Evolutionary conservation across 1,140 invertebrate genomes (phyloP), one percentile per base, ranked within the genome.

Genomic region (Metaphire vulgaris): DNA sequence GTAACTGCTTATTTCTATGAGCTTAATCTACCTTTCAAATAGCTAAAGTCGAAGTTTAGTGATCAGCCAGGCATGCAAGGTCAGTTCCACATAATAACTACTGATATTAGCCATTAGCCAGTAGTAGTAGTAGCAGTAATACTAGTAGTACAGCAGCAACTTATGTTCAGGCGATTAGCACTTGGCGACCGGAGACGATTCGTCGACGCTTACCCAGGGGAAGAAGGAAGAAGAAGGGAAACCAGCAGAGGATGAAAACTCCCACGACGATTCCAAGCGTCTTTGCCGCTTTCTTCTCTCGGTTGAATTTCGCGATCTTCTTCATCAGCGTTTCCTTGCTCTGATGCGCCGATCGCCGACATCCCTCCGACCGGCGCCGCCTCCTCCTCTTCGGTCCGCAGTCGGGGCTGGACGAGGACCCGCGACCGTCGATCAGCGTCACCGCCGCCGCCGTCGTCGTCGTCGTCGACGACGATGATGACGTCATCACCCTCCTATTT

Each of bases 251-350:
- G 41, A 79, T 78, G 74, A 81, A 81, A 0, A 80, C 70, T n/a
- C 80, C 80, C 78, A 81, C 80, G 0, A 81, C 79, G 34, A 81
- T 77, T 33, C 78, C 80, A 1, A 86, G 75, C 56, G 87, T 87
- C 80, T 88, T 88, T 1, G 87, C 86, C 21, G 87, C 87, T 79
- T 88, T 88, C 76, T 85, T 82, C 76, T 88, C 87, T 64, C 82
- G 34, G 93, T 74, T 83, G 76, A 85, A 85, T 67, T 83, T 81
- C 0, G 84, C 82, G 16, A 83, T 80, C 76, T 80, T 84, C 29
- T 81, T 81, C 0, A 81, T 80, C 29, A 83, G 78, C 0, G 83
- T 83, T 26, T 81, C 68, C 64, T 80, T 79, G 33, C 79, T 76
- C 26, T 74, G 69, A 14, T 74, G 6, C 41, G 6, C 41, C 41